A percentile compares a stretch with the other conserved stretches of the same genome.
phyloP scores from a whole-genome alignment of 2,888 invertebrate genomes.

The Callyntrura guangdongensis region DNA sequence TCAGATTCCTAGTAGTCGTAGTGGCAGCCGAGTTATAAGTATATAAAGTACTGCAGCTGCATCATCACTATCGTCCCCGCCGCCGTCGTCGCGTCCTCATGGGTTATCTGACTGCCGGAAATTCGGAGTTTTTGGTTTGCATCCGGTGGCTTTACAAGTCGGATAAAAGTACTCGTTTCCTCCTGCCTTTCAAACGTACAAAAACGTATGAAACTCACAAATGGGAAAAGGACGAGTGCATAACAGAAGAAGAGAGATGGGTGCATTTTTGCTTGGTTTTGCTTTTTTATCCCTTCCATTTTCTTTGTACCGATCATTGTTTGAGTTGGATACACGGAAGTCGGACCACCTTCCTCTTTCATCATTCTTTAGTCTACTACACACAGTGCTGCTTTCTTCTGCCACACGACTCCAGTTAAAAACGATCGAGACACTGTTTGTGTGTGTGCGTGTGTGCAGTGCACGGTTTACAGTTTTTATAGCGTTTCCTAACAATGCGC shows the following conservation, averaged over 20 bases:
- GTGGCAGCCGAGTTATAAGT: not conserved
- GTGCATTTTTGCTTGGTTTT: conserved; percentile 56
- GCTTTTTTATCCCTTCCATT: conserved; percentile 60
- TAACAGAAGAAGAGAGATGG: conserved; percentile 14
- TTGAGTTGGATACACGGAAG: conserved; percentile 65
- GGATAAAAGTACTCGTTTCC: conserved; percentile 84
- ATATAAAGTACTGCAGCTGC: conserved; percentile 38
- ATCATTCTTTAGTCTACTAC: conserved; percentile 51
- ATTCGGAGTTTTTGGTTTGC: conserved; percentile 81
- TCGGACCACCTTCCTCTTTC: conserved; percentile 68
- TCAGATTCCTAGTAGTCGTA: not conserved
- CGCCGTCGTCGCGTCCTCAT: conserved; percentile 28
- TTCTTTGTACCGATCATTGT: conserved; percentile 54
- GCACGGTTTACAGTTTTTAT: conserved; percentile 13
- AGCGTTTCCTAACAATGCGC: not conserved
- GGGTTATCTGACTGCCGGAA: conserved; percentile 72
- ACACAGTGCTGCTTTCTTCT: conserved; percentile 31
- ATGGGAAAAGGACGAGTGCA: conserved; percentile 20
- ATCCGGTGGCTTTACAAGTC: conserved; percentile 82
- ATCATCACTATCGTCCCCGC: conserved; percentile 59
- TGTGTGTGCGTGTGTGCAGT: conserved; percentile 41
- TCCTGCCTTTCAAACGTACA: conserved; percentile 73
- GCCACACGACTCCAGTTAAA: conserved; percentile 47
- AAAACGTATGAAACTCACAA: conserved; percentile 30
- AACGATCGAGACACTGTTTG: conserved; percentile 3